These are phyloP conservation scores for Lontra canadensis DNA, from an alignment of 2,113 vertebrate species.

Conservation along the genomic window DNA sequence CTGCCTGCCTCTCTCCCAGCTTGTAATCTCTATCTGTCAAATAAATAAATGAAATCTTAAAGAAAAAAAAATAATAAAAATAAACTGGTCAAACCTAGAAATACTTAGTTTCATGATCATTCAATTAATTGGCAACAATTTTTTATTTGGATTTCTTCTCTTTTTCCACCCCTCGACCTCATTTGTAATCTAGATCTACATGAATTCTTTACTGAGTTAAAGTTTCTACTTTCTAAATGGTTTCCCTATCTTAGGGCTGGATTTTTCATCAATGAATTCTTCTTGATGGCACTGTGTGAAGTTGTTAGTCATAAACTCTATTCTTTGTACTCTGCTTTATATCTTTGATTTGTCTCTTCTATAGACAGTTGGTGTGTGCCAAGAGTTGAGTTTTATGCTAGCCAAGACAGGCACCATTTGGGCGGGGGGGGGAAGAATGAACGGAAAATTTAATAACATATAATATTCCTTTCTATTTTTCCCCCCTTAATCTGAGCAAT, in stretches of 20 bases:
- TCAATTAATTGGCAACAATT: background rate
- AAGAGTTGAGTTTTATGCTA: background rate
- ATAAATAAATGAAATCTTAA: too few species aligned
- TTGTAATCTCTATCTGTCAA: too few species aligned
- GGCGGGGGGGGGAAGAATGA: rapidly evolving
- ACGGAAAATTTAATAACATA: background rate
- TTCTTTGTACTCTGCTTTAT: background rate
- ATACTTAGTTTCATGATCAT: background rate
- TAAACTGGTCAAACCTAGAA: background rate
- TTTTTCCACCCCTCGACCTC: background rate
- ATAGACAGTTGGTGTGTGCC: background rate
- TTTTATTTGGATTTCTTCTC: background rate
- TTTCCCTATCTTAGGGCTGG: background rate
- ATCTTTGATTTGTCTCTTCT: background rate
- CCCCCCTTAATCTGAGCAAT: background rate
- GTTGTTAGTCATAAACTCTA: background rate
- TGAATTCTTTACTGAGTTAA: background rate
- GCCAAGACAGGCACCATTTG: background rate
- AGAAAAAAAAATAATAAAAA: too few species aligned
- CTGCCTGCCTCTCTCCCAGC: too few species aligned
- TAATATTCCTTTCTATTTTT: background rate
- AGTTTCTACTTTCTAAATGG: background rate
- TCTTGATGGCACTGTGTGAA: background rate
- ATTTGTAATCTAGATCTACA: background rate
- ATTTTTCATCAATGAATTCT: background rate